Evolutionary conservation across 2,113 vertebrate genomes (phyloP), one percentile per base, ranked within the genome.

Genomic region (Puntigrus tetrazona): DNA sequence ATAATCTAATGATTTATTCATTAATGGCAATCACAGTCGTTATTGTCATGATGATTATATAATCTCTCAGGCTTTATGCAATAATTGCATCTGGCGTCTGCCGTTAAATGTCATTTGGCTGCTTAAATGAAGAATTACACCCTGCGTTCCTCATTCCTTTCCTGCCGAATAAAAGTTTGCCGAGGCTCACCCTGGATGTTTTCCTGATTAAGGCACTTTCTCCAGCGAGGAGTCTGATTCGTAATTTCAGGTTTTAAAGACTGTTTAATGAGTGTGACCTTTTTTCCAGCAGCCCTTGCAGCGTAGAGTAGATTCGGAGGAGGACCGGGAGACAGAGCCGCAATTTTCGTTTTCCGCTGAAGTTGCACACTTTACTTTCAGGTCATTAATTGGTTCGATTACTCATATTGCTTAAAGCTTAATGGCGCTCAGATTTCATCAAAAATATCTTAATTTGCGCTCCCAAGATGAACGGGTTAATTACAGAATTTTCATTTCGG

Each of bases 41-140:
- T 41, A 86, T 77, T 55, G 38, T 14, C 41, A 76, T 78, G 69
- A 61, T 81, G 47, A 38, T 84, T 70, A 81, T 81, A 45, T 50
- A 72, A 86, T 79, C 3, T 52, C 47, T 70, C 22, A 72, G 25
- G 63, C 11, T 78, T 78, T 57, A 38, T 76, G 61, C 4, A 29
- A 78, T 43, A 52, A 72, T 84, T 27, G 65, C 43, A 47, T 29
- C 8, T 76, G 45, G 18, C 65, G 43, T 34, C 25, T 18, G 13
- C 20, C 52, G 74, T 57, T 55, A 73, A 83, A 78, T 70, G 52
- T 63, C 59, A 72, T 74, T 67, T 50, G 61, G 18, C 41, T 47
- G 59, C 50, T 31, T 67, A n/a, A 38, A 43, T 29, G 55, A n/a
- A 78, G 55, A 27, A 41, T 29, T 61, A 27, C 55, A 18, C 34